A percentile compares a stretch with the other conserved stretches of the same genome.
phyloP scores from a whole-genome alignment of 2,113 vertebrate genomes.

The Falco punctatus region DNA sequence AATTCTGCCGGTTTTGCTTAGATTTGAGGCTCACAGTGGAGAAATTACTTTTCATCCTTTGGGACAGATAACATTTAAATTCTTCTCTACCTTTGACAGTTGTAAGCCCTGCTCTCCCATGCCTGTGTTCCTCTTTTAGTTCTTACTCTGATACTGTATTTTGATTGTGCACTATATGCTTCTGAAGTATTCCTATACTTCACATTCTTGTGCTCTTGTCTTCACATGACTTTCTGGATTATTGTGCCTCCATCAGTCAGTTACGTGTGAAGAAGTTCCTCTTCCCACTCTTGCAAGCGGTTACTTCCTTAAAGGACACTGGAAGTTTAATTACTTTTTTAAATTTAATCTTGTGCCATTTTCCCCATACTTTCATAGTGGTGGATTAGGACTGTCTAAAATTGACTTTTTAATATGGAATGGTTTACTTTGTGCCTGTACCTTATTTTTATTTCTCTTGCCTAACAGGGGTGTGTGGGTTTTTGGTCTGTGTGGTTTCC shows the following conservation, averaged over 20 bases:
- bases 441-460: neutral
- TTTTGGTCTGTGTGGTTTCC: neutral
- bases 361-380: neutral
- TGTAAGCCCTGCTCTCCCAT: neutral
- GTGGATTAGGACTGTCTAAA: neutral
- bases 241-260: neutral
- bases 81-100: neutral
- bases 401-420: neutral
- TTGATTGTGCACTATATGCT: neutral
- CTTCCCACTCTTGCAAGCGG: neutral
- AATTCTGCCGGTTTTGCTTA: neutral
- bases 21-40: neutral
- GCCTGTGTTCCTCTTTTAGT: neutral
- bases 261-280: neutral
- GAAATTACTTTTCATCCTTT: neutral
- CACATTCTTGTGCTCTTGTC: neutral
- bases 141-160: neutral
- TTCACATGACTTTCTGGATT: neutral
- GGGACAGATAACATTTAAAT: neutral
- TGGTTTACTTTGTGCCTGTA: neutral
- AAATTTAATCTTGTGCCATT: neutral
- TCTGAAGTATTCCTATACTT: neutral
- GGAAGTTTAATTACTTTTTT: neutral
- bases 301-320: neutral
- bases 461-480: neutral